Evolutionary conservation across 2,797 vertebrate genomes (phyloP).

Genomic region (Propithecus perrieri): DNA sequence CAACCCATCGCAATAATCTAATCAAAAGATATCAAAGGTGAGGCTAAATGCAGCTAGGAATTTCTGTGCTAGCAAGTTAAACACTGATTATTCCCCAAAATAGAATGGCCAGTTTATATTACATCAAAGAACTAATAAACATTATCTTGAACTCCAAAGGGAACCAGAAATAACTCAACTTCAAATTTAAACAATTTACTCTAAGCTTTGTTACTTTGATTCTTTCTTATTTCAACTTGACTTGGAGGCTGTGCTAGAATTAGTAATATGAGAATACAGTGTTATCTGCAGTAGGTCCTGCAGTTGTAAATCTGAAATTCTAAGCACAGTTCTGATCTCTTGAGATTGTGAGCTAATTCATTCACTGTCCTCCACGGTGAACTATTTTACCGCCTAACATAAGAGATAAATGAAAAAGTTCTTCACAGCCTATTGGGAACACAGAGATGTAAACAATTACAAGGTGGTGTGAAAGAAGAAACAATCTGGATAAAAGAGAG

Average conservation of each 20-base stretch:
- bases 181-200: constrained; percentile 52
- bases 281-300: neutral
- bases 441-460: neutral
- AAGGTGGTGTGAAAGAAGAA: neutral
- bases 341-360: neutral
- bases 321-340: neutral
- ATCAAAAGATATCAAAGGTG: neutral
- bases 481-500: neutral
- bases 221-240: constrained; percentile 42
- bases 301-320: constrained; percentile 17
- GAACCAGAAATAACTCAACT: constrained; percentile 26
- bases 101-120: constrained; percentile 20
- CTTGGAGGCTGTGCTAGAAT: constrained; percentile 3
- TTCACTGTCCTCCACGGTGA: neutral
- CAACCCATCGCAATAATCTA: neutral
- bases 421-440: neutral
- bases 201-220: neutral
- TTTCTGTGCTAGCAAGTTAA: neutral
- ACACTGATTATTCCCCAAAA: neutral
- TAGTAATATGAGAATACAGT: neutral
- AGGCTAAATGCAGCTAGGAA: neutral
- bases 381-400: neutral
- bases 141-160: neutral
- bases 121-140: constrained; percentile 46
- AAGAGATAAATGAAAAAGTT: constrained; percentile 22